Conservation (phyloP, 2,113 vertebrate genomes). For the Todiramphus saurophagus region DNA sequence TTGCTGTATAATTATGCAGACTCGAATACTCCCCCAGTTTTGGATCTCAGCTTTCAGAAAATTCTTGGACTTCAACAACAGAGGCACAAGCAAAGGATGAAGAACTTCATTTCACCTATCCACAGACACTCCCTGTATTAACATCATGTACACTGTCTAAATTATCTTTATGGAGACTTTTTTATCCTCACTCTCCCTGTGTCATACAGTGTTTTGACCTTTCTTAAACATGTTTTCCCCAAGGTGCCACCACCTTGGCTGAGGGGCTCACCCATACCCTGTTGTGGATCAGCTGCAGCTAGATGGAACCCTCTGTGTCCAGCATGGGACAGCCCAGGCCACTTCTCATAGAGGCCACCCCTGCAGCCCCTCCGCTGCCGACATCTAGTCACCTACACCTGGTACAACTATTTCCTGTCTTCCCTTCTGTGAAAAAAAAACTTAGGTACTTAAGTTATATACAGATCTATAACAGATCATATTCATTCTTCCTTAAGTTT, state of each 20-base stretch:
- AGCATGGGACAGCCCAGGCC: fast-evolving
- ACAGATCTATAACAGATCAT: not conserved
- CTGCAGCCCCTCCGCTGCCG: fast-evolving
- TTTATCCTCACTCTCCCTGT: not conserved
- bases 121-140: not conserved
- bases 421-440: not conserved
- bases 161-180: not conserved
- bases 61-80: not conserved
- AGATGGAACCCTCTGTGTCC: fast-evolving
- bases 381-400: fast-evolving
- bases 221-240: not conserved
- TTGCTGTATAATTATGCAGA: not conserved
- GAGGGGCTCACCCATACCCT: fast-evolving
- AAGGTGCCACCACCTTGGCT: fast-evolving
- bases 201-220: not conserved
- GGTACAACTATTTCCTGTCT: not conserved
- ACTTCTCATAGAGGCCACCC: fast-evolving
- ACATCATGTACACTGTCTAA: not conserved
- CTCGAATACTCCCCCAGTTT: not conserved
- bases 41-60: not conserved
- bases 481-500: not conserved
- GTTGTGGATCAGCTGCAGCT: fast-evolving
- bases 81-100: not conserved
- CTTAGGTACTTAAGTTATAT: not conserved
- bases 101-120: not conserved